Evolutionary conservation across 1,140 invertebrate genomes (phyloP), one percentile per base, ranked within the genome.

Genomic region (Dendrolimus kikuchii): DNA sequence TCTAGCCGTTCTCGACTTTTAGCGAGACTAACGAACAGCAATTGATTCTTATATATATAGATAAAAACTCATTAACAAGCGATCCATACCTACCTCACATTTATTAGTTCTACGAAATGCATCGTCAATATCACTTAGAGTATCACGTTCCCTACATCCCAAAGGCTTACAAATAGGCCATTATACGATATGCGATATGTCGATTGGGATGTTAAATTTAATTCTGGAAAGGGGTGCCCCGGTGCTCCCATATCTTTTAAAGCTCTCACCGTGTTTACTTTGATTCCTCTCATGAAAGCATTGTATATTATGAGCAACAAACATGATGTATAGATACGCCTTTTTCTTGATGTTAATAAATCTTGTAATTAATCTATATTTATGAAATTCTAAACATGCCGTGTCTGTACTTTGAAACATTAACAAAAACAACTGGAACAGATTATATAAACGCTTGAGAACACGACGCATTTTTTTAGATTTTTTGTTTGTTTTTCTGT

Each of bases 181-280:
- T 74, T 69, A 69, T 64, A 64, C 72, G 74, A 55, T 66, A 78
- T 72, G 65, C 65, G 77, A 81, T 81, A 81, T 77, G 78, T 81
- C 77, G 79, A 81, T 76, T 69, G 74, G 68, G 62, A 82, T 82
- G 81, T 82, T 78, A 81, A 79, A 79, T 73, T 79, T 85, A 85
- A 85, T 80, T 75, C 66, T 57, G 63, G 59, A 49, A 71, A 73
- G 70, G 76, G 74, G 74, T 68, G 64, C 68, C 57, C 68, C 73
- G 45, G 46, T 23, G 23, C 23, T 64, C 62, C 71, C 72, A 64
- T 71, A 75, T 69, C 74, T 81, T 77, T 78, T 80, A 74, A 76
- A 66, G 71, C 73, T 75, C 54, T 64, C 64, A 59, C 57, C 74
- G 68, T 77, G 70, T 77, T 75, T 68, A 49, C 76, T 76, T 74